Percentiles rank a stretch among this genome's conserved stretches.
Evolutionary conservation across 1,140 invertebrate species (phyloP).

Genomic region (Drosophila simulans): DNA sequence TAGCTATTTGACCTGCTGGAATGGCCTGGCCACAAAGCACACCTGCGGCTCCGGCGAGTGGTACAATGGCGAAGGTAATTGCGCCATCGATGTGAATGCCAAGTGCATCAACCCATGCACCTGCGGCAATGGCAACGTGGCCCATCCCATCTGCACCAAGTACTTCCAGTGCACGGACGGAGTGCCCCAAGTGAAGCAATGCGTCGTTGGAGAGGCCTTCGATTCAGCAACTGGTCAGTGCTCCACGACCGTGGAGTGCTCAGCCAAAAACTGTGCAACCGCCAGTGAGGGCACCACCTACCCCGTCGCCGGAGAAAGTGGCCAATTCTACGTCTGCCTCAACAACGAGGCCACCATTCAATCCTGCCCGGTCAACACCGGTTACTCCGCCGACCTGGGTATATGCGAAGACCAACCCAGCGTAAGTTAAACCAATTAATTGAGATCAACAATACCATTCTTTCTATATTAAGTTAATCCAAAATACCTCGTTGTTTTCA

Average conservation of each 20-base stretch:
- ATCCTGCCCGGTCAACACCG: constrained; percentile 25
- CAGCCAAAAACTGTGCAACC: constrained; percentile 27
- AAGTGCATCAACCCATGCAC: constrained; percentile 69
- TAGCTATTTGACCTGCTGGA: constrained; percentile 49
- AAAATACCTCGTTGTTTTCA: not conserved
- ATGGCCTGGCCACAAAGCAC: constrained; percentile 42
- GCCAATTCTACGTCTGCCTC: constrained; percentile 46
- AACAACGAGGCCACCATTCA: constrained; percentile 31
- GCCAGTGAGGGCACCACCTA: constrained; percentile 22
- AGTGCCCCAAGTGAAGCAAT: constrained; percentile 50
- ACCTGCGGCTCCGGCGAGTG: constrained; percentile 51
- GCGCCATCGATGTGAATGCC: constrained; percentile 57
- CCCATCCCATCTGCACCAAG: constrained; percentile 70
- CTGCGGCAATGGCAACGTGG: constrained; percentile 46
- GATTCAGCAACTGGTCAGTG: constrained; percentile 26
- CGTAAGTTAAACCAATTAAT: constrained; percentile 40
- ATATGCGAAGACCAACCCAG: constrained; percentile 54
- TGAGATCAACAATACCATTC: not conserved
- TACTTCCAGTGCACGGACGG: constrained; percentile 70
- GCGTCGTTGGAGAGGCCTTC: constrained; percentile 46
- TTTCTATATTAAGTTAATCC: too few species aligned
- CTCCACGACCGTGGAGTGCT: constrained; percentile 25
- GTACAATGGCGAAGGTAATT: constrained; percentile 39
- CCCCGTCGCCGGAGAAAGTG: constrained; percentile 33
- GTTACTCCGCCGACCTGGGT: not conserved